Evolutionary conservation across 1,140 invertebrate genomes (phyloP).

Genomic region (Chelonus insularis): DNA sequence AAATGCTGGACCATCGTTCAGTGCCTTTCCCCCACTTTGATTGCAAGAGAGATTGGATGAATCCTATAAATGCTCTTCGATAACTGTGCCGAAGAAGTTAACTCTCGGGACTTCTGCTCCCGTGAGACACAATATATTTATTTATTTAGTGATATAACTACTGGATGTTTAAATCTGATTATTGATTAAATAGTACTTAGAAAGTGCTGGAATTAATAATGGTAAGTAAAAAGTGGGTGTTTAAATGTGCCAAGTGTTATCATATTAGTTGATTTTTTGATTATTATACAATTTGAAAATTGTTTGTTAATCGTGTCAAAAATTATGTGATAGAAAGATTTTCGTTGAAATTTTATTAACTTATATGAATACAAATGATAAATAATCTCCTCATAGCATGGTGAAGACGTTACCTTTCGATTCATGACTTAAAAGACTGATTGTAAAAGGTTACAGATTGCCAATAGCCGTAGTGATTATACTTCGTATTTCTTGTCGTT

Average conservation of each 20-base stretch:
- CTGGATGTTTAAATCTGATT: slow-evolving; percentile 10
- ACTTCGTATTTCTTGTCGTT: background rate
- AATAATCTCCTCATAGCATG: too few species aligned
- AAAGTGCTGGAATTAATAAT: slow-evolving; percentile 28
- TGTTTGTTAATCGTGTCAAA: too few species aligned
- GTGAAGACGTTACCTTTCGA: slow-evolving; percentile 9
- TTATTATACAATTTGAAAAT: too few species aligned
- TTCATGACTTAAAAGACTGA: slow-evolving; percentile 5
- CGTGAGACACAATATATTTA: slow-evolving; percentile 46
- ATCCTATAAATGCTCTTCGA: slow-evolving; percentile 60
- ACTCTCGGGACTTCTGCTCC: slow-evolving; percentile 49
- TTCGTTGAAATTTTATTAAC: too few species aligned
- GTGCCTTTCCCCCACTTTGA: slow-evolving; percentile 30
- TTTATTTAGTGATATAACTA: slow-evolving; percentile 31
- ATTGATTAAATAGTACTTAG: slow-evolving; percentile 26
- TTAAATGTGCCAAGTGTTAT: too few species aligned
- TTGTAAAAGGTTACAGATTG: slow-evolving; percentile 23
- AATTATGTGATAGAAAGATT: too few species aligned
- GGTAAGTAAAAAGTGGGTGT: slow-evolving; percentile 50
- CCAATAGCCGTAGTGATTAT: slow-evolving; percentile 19
- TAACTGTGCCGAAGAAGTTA: slow-evolving; percentile 51
- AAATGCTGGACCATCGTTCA: slow-evolving; percentile 49
- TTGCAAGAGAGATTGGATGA: slow-evolving; percentile 46
- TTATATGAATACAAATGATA: too few species aligned
- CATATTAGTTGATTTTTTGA: too few species aligned